These are phyloP conservation scores for Erebia palarica DNA, from an alignment of 2,888 invertebrate species.

Conservation along the genomic window DNA sequence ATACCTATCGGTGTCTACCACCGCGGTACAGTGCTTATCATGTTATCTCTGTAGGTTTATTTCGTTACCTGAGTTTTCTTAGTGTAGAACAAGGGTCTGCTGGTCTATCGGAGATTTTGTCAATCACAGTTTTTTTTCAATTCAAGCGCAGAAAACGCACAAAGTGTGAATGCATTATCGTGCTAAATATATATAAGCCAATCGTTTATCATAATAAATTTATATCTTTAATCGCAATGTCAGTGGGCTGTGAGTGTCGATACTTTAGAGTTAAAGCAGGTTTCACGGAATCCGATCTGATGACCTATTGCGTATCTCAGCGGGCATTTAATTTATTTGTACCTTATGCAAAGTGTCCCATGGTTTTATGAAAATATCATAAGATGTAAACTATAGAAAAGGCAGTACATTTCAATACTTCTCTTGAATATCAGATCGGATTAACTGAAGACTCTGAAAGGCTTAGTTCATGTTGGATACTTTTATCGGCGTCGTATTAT, in stretches of 20 bases:
- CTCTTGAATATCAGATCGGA: background rate
- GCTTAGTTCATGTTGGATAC: background rate
- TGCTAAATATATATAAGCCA: constrained; percentile 2
- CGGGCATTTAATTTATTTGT: background rate
- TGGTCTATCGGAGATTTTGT: no score
- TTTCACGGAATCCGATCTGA: background rate
- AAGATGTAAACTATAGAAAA: background rate
- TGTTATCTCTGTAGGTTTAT: no score
- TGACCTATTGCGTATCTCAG: background rate
- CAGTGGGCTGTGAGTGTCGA: constrained; percentile 29
- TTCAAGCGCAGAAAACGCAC: constrained; percentile 19
- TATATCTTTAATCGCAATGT: constrained; percentile 12
- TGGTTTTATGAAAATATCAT: background rate
- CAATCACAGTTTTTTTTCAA: background rate
- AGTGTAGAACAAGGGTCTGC: no score
- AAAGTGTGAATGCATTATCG: constrained; percentile 5
- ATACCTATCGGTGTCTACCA: no score
- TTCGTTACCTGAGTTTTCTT: no score
- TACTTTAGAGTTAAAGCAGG: constrained; percentile 1
- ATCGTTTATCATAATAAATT: background rate
- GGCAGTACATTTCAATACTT: background rate
- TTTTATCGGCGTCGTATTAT: background rate
- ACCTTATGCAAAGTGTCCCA: background rate
- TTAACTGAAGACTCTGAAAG: background rate
- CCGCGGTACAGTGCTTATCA: no score